A percentile compares a stretch with the other conserved stretches of the same genome.
These are phyloP conservation scores for Drosophila lacteicornis DNA, from an alignment of 1,140 invertebrate genomes.

Conservation along the genomic window DNA sequence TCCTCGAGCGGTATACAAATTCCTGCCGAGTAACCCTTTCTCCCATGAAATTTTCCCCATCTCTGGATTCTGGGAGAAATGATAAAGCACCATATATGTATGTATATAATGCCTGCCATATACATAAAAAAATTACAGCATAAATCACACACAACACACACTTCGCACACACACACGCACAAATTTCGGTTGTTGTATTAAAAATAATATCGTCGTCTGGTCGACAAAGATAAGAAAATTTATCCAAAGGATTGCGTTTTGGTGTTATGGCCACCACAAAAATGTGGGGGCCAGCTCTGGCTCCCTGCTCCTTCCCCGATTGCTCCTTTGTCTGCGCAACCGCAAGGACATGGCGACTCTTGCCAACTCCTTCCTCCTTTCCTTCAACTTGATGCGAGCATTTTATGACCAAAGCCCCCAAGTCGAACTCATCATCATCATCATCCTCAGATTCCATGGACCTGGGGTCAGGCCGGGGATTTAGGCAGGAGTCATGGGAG, in stretches of 20 bases:
- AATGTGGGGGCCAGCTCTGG: slow-evolving; percentile 34
- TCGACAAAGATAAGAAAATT: slow-evolving; percentile 84
- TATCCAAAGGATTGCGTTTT: slow-evolving; percentile 84
- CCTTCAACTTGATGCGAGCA: slow-evolving; percentile 38
- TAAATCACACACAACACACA: slow-evolving; percentile 69
- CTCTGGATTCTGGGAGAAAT: slow-evolving; percentile 26
- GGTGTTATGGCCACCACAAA: slow-evolving; percentile 72
- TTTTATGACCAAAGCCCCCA: slow-evolving; percentile 74
- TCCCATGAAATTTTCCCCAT: neutral
- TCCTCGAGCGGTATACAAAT: slow-evolving; percentile 25
- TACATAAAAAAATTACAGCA: slow-evolving; percentile 80
- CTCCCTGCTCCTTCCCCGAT: neutral
- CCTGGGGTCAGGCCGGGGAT: slow-evolving; percentile 36
- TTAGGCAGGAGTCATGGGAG: slow-evolving; percentile 20
- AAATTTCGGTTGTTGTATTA: slow-evolving; percentile 73
- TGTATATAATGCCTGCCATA: slow-evolving; percentile 53
- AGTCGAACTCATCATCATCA: slow-evolving; percentile 76
- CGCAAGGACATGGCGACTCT: slow-evolving; percentile 63
- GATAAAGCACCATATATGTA: slow-evolving; percentile 52
- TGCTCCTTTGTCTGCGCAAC: slow-evolving; percentile 61
- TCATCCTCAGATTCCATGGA: slow-evolving; percentile 40
- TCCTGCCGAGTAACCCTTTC: slow-evolving; percentile 6
- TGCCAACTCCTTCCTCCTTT: slow-evolving; percentile 9
- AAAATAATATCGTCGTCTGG: slow-evolving; percentile 85
- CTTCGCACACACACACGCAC: slow-evolving; percentile 33